A percentile compares a stretch with the other conserved stretches of the same genome.
These are phyloP conservation scores for Temnothorax rugatulus DNA, from an alignment of 2,888 invertebrate species.

Conservation along the genomic window DNA sequence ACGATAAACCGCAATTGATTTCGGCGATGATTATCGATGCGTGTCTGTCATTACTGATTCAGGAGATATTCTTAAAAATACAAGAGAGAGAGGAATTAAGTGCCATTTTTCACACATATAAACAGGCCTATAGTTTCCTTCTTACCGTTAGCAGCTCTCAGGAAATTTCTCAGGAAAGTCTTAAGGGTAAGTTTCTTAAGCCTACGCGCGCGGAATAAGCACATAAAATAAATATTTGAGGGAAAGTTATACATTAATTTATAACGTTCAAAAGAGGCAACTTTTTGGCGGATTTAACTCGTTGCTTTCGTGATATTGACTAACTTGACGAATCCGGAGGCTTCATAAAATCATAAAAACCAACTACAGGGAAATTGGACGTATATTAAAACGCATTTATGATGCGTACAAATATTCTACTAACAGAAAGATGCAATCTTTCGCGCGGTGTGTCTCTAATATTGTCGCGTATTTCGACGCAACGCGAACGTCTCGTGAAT, in stretches of 20 bases:
- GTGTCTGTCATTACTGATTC: background rate
- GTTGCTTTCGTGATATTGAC: background rate
- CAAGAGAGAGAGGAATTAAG: background rate
- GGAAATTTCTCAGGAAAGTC: background rate
- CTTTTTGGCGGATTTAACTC: background rate
- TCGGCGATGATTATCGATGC: conserved; percentile 7
- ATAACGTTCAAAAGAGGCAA: background rate
- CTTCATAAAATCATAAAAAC: background rate
- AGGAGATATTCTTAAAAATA: background rate
- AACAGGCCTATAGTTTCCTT: background rate
- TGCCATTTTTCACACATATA: background rate
- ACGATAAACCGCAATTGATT: conserved; percentile 32
- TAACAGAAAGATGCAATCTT: conserved; percentile 21
- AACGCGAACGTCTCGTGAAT: conserved; percentile 1
- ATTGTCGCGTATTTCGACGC: background rate
- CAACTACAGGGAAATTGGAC: background rate
- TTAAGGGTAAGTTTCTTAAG: background rate
- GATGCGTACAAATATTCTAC: background rate
- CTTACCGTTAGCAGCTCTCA: background rate
- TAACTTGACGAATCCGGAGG: background rate
- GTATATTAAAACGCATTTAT: background rate
- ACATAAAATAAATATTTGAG: background rate
- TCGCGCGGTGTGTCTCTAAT: background rate
- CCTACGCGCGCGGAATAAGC: background rate
- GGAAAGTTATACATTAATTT: background rate